Evolutionary conservation across 2,888 invertebrate species (phyloP), one percentile per base, ranked within the genome.

Genomic region (Schizaphis graminum): DNA sequence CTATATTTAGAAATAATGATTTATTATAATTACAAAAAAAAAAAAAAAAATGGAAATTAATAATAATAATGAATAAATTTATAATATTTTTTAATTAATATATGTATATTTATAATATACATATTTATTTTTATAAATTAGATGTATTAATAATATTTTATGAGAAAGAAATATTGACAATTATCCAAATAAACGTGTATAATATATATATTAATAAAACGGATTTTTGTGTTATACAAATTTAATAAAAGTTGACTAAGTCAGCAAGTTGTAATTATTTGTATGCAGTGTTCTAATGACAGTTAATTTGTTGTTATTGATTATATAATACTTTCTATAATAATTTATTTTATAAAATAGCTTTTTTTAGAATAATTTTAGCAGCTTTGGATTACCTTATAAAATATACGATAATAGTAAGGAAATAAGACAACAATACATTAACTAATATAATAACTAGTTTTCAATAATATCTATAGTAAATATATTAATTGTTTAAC

Each of bases 181-280:
- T 11, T n/a, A 13, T n/a, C 13, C n/a, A 67, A 67, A 67, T n/a
- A 67, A 67, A 67, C 4, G n/a, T n/a, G 61, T 67, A 67, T 44
- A 44, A 44, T n/a, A n/a, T 67, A 67, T n/a, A n/a, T 67, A n/a
- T 67, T 67, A 67, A n/a, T 67, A n/a, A 67, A 67, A 67, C 61
- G 4, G n/a, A 67, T 67, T 67, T 67, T 67, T 13, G 13, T 67
- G n/a, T 67, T 67, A 13, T n/a, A n/a, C 4, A n/a, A 67, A 67
- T 28, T n/a, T 4, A 13, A 28, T 13, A 67, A 67, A 61, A 61
- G 28, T n/a, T 61, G 61, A 61, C 13, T 11, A 3, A 61, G 61
- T 4, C 4, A 11, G 28, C 28, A 61, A 67, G 61, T 61, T 67
- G 13, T 67, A 67, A n/a, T 67, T 28, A 47, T 47, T 47, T 67